Base-by-base conservation (phyloP, 2,888 invertebrate species). In the Coelogynopora nodosa region DNA sequence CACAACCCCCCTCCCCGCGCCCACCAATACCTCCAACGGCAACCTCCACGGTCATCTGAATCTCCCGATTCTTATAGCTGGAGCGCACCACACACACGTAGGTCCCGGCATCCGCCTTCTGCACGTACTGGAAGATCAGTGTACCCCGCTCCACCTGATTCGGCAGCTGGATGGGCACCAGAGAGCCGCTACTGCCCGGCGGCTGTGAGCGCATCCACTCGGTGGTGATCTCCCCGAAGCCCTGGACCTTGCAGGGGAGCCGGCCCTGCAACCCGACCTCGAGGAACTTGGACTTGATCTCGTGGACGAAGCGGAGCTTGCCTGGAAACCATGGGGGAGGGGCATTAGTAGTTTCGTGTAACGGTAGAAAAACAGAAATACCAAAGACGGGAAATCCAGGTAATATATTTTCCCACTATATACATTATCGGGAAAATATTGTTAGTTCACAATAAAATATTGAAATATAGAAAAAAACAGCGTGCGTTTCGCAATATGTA, bases 221-320 rank as follows among this genome's bases (percentile, higher is more conserved):
- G 74, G 23, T 74, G 2, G 74, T 74, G 18, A 13, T 13, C 74
- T 26, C 23, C 2, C 74, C 74, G 27, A n/a, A 74, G 74, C 74
- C 74, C 74, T 74, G 18, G 18, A 23, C 74, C 74, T 74, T 74
- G 23, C 74, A 74, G 23, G 74, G 74, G 18, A 74, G 74, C 5
- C 5, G 74, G 74, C 74, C 74, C 74, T 74, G 74, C 2, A 74
- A 26, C 5, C 27, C 74, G 18, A 74, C 74, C 27, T 74, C 74
- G 18, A 74, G 74, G 74, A 74, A 74, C 74, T 74, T 74, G 23
- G 74, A 74, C 74, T 74, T 13, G 74, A 74, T 74, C 23, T 13
- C 23, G 23, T 74, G 5, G 18, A 13, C 23, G 74, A 74, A 74
- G 27, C 74, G 74, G 10, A 74, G 74, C 23, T 74, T 74, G 10